Percentiles rank a stretch among this genome's conserved stretches.
phyloP scores from a whole-genome alignment of 2,888 invertebrate species.

The Syritta pipiens region DNA sequence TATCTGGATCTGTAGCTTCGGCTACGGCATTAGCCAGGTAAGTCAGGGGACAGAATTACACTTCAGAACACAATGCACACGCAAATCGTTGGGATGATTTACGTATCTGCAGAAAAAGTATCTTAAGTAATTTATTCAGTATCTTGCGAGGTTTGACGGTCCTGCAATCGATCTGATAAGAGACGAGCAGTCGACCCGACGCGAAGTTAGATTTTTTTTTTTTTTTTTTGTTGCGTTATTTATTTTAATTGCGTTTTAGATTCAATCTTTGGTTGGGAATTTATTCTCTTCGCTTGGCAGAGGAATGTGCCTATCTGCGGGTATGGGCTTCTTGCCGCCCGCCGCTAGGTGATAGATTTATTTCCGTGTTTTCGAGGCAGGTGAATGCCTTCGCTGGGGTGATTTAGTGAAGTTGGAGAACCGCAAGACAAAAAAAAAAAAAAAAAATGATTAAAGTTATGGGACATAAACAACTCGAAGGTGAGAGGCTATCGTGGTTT shows the following conservation, averaged over 20 bases:
- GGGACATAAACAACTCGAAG: constrained; percentile 37
- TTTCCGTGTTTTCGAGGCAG: constrained; percentile 35
- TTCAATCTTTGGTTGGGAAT: constrained; percentile 9
- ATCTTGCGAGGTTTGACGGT: constrained; percentile 4
- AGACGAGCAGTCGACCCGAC: constrained; percentile 2
- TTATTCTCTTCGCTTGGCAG: no score
- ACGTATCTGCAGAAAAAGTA: no score
- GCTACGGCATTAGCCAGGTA: constrained; percentile 56
- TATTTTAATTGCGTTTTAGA: constrained; percentile 28
- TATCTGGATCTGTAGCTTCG: constrained; percentile 62
- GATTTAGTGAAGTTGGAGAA: constrained; percentile 46
- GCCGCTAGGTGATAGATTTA: constrained; percentile 5
- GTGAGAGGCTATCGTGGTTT: no score
- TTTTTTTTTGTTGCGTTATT: no score
- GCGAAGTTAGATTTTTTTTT: no score
- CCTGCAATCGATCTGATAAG: constrained; percentile 46
- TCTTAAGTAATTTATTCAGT: constrained; percentile 29
- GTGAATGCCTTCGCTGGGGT: not conserved
- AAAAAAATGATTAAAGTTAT: constrained; percentile 29
- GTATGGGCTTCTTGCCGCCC: no score
- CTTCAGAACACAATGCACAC: not conserved
- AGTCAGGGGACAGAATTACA: constrained; percentile 17
- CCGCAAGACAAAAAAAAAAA: not conserved
- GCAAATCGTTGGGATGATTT: no score
- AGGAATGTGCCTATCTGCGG: no score